These are phyloP conservation scores for Mesaphorura yosii DNA, from an alignment of 1,140 invertebrate genomes.

Conservation along the genomic window DNA sequence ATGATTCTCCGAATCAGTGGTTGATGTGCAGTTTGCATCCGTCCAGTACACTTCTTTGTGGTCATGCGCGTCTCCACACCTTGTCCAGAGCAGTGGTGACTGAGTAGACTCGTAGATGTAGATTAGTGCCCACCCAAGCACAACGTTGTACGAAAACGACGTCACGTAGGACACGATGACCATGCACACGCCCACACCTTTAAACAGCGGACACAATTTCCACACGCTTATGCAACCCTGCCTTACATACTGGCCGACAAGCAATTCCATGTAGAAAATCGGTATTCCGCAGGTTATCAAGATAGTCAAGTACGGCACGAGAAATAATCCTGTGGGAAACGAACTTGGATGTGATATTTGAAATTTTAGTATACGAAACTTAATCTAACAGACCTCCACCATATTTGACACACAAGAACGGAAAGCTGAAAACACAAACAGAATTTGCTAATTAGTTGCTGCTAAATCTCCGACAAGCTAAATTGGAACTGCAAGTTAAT, in stretches of 20 bases:
- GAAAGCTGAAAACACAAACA: conserved; percentile 46
- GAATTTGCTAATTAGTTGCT: too few species aligned
- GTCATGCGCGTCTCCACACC: too few species aligned
- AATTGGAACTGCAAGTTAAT: too few species aligned
- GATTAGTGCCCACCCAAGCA: not conserved
- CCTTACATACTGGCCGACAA: conserved; percentile 70
- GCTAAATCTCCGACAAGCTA: too few species aligned
- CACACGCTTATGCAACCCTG: conserved; percentile 66
- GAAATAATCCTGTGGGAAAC: conserved; percentile 52
- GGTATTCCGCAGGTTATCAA: conserved; percentile 69
- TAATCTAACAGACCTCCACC: conserved; percentile 49
- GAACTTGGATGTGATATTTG: not conserved
- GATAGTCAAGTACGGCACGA: conserved; percentile 63
- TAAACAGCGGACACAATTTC: conserved; percentile 78
- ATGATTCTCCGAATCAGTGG: not conserved
- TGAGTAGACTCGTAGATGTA: not conserved
- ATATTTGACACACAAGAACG: conserved; percentile 65
- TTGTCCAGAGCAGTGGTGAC: too few species aligned
- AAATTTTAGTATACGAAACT: not conserved
- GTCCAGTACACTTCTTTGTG: not conserved
- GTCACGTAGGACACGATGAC: conserved; percentile 79
- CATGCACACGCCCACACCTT: conserved; percentile 81
- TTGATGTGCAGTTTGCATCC: not conserved
- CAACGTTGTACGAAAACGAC: conserved; percentile 72
- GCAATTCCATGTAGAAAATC: conserved; percentile 76